These are phyloP conservation scores for Drosophila pruinosa DNA, from an alignment of 1,140 invertebrate species.

Conservation along the genomic window DNA sequence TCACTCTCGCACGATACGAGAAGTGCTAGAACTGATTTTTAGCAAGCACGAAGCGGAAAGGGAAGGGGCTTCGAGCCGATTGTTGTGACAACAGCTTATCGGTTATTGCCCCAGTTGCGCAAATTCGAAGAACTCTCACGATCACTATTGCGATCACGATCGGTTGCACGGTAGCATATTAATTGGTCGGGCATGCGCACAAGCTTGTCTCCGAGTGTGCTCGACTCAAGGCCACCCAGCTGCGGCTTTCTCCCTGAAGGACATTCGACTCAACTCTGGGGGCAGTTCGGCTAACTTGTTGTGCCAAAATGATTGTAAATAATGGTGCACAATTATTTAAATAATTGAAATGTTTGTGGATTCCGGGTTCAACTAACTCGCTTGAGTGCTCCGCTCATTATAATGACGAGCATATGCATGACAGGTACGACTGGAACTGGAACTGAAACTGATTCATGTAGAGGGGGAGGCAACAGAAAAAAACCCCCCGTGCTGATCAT, in stretches of 20 bases:
- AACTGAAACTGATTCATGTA: not conserved
- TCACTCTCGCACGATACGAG: not conserved
- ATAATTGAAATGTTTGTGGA: not conserved
- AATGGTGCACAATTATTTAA: not conserved
- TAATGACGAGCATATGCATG: not conserved
- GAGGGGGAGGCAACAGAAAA: not conserved
- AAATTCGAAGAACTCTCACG: not conserved
- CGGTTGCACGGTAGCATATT: not conserved
- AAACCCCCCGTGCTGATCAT: not conserved
- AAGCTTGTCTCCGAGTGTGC: not conserved
- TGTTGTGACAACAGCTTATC: slow-evolving; percentile 22
- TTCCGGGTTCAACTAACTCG: slow-evolving; percentile 10
- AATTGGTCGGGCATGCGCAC: not conserved
- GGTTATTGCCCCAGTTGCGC: slow-evolving; percentile 31
- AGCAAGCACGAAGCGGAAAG: too few species aligned
- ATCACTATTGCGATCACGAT: not conserved
- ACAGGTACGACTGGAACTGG: not conserved
- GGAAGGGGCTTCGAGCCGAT: not conserved
- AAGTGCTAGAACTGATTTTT: too few species aligned
- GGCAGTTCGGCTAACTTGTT: too few species aligned
- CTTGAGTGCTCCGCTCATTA: not conserved
- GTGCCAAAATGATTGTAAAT: too few species aligned
- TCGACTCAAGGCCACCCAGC: not conserved
- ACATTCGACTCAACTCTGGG: too few species aligned
- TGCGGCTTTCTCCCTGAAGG: too few species aligned